These are phyloP conservation scores for Drosophila nr. perissopoda DNA, from an alignment of 2,888 invertebrate genomes.

Conservation along the genomic window DNA sequence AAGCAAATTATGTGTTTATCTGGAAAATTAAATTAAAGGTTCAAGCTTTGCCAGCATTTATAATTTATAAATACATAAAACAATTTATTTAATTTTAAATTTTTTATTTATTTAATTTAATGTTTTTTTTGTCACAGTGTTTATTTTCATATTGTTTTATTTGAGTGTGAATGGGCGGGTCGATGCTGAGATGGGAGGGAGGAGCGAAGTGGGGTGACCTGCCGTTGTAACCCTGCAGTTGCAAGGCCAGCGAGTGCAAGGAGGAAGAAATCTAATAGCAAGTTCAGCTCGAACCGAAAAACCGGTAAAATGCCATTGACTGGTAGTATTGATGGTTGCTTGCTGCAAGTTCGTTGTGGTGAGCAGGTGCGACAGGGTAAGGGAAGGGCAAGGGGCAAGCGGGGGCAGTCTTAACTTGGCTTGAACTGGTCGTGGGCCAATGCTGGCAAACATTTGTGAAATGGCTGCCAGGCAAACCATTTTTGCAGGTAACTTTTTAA, in stretches of 20 bases:
- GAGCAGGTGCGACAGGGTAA: neutral
- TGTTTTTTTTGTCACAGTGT: neutral
- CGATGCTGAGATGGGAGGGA: neutral
- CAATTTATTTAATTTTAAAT: no score
- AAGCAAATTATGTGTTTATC: no score
- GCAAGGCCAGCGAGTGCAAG: constrained; percentile 47
- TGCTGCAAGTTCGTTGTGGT: constrained; percentile 1
- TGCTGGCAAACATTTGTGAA: constrained; percentile 47
- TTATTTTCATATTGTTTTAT: neutral
- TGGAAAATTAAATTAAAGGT: neutral
- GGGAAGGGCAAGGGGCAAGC: neutral
- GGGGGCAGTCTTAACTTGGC: neutral
- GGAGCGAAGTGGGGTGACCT: neutral
- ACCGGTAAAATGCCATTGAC: constrained; percentile 64
- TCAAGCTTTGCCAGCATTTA: neutral
- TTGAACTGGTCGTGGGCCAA: neutral
- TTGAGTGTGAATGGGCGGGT: neutral
- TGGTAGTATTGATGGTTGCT: constrained; percentile 49
- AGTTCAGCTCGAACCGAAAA: constrained; percentile 51
- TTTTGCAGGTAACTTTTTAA: constrained; percentile 76
- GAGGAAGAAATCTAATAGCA: constrained; percentile 46
- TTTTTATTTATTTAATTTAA: no score
- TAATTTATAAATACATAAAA: no score
- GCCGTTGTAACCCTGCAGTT: constrained; percentile 41
- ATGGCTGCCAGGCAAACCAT: constrained; percentile 62